These are phyloP conservation scores for Zaprionus inermis DNA, from an alignment of 1,140 invertebrate genomes.

Conservation along the genomic window DNA sequence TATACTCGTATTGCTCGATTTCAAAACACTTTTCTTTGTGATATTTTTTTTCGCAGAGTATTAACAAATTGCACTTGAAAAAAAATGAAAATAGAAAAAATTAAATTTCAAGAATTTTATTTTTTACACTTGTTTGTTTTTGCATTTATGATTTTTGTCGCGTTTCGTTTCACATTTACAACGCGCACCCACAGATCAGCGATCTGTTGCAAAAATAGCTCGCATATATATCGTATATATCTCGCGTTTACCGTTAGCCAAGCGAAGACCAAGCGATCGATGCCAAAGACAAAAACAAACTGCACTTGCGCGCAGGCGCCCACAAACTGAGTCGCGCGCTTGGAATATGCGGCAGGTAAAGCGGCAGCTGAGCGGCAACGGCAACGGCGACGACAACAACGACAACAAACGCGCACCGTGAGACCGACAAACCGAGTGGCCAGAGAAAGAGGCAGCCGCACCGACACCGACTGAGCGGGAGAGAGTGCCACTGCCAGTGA, in stretches of 20 bases:
- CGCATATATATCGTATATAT: slow-evolving; percentile 14
- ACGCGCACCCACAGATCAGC: slow-evolving; percentile 19
- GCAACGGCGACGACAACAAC: slow-evolving; percentile 23
- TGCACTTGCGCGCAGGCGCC: slow-evolving; percentile 80
- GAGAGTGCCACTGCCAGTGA: slow-evolving; percentile 15
- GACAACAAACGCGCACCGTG: slow-evolving; percentile 22
- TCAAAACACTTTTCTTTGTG: background rate
- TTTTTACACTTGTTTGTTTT: slow-evolving; percentile 16
- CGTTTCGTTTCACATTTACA: slow-evolving; percentile 16
- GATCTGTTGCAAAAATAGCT: slow-evolving; percentile 27
- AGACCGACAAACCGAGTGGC: slow-evolving; percentile 10
- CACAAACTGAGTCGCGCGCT: slow-evolving; percentile 68
- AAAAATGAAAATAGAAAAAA: slow-evolving; percentile 48
- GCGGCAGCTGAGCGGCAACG: background rate
- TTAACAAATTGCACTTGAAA: slow-evolving; percentile 39
- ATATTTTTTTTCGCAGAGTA: slow-evolving; percentile 12
- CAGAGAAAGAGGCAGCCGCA: background rate
- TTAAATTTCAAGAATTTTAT: slow-evolving; percentile 1
- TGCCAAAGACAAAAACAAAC: slow-evolving; percentile 55
- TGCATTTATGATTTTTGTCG: slow-evolving; percentile 9
- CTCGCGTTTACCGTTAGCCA: slow-evolving; percentile 32
- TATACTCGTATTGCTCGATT: slow-evolving; percentile 21
- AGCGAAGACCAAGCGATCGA: slow-evolving; percentile 38
- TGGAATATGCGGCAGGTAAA: slow-evolving; percentile 72
- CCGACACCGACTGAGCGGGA: slow-evolving; percentile 13